Evolutionary conservation across 2,113 vertebrate species (phyloP).

Genomic region (Phrynosoma platyrhinos): DNA sequence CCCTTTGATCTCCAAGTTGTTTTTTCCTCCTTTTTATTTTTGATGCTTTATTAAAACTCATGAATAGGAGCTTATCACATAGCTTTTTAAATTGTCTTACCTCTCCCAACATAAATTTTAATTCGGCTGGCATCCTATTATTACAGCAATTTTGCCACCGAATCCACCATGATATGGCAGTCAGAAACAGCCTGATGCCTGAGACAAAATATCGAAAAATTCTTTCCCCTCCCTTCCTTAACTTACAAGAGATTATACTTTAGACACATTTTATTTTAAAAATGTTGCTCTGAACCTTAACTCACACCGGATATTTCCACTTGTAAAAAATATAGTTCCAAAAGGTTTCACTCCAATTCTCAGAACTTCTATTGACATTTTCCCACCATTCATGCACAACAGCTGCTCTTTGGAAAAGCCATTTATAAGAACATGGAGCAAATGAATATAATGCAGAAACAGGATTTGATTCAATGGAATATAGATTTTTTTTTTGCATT

Average conservation of each 20-base stretch:
- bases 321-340: neutral
- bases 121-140: too few species aligned
- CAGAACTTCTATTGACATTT: neutral
- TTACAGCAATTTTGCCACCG: too few species aligned
- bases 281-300: neutral
- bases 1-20: too few species aligned
- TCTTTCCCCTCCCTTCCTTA: too few species aligned
- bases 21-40: too few species aligned
- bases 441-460: slow-evolving; percentile 4
- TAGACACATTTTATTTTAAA: neutral
- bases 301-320: neutral
- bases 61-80: neutral
- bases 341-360: neutral
- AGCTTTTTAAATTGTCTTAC: too few species aligned
- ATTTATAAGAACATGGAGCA: slow-evolving; percentile 7
- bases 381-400: neutral
- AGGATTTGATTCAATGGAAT: neutral
- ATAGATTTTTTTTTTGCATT: too few species aligned
- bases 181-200: neutral
- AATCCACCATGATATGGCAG: neutral
- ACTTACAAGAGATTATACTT: neutral
- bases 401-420: slow-evolving; percentile 37
- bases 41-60: too few species aligned
- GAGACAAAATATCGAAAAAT: neutral
- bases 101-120: too few species aligned